phyloP scores from a whole-genome alignment of 2,888 invertebrate species.

The Lycaena phlaeas region DNA sequence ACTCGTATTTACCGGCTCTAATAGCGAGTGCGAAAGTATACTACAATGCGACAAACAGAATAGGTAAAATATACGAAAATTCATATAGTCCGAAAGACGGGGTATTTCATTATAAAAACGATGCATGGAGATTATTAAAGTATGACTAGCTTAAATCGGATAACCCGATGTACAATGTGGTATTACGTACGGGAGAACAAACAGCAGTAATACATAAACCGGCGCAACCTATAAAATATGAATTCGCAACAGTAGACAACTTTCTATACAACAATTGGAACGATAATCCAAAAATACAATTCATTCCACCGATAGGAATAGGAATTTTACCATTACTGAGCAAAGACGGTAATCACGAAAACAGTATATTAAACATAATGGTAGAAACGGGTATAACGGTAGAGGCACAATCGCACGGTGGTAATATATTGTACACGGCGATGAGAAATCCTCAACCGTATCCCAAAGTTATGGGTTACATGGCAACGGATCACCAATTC shows the following conservation, averaged over 20 bases:
- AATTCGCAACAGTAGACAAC: neutral
- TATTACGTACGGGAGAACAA: too few species aligned
- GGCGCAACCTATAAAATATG: neutral
- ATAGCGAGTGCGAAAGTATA: conserved; percentile 10
- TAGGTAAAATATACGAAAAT: conserved; percentile 7
- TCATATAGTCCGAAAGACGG: conserved; percentile 10
- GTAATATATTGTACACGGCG: too few species aligned
- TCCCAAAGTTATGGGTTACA: neutral
- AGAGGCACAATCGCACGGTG: too few species aligned
- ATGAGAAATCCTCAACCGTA: neutral
- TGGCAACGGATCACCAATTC: too few species aligned
- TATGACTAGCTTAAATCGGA: too few species aligned
- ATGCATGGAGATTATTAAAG: conserved; percentile 9
- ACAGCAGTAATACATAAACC: neutral
- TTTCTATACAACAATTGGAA: neutral
- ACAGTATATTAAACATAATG: too few species aligned
- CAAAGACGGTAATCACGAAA: too few species aligned
- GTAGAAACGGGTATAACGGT: too few species aligned
- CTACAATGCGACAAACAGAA: conserved; percentile 1
- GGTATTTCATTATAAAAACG: conserved; percentile 12
- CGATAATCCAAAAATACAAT: neutral
- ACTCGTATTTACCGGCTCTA: conserved; percentile 15
- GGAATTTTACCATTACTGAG: too few species aligned
- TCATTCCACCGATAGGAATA: neutral
- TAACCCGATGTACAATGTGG: too few species aligned